Conservation (phyloP, 2,888 invertebrate genomes). For the Lasioglossum morio region DNA sequence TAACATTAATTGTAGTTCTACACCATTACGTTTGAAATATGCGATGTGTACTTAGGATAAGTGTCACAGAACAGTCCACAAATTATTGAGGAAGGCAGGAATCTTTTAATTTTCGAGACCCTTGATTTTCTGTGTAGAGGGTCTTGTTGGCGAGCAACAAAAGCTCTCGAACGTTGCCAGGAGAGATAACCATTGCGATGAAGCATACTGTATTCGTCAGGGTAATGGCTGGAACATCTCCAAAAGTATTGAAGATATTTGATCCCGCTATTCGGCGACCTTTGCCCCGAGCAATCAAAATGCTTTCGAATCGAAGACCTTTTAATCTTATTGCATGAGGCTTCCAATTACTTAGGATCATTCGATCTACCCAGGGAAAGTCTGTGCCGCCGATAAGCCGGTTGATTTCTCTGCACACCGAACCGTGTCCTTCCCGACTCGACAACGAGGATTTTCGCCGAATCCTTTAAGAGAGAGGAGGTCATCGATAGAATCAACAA, state of each 20-base stretch:
- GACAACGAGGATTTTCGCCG: neutral
- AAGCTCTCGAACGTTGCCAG: neutral
- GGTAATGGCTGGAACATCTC: constrained; percentile 28
- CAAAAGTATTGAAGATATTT: constrained; percentile 32
- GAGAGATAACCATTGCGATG: neutral
- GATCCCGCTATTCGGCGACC: constrained; percentile 31
- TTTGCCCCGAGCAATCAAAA: constrained; percentile 20
- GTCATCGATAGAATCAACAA: neutral
- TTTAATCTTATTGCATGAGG: constrained; percentile 34
- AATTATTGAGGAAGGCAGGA: neutral
- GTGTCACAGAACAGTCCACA: neutral
- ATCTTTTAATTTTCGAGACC: neutral
- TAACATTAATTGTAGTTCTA: too few species aligned
- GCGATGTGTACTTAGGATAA: too few species aligned
- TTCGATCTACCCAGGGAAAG: neutral
- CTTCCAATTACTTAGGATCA: constrained; percentile 39
- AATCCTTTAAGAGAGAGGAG: neutral
- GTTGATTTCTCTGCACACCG: neutral
- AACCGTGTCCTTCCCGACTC: neutral
- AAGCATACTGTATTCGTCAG: constrained; percentile 6
- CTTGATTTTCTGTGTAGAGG: neutral
- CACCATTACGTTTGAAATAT: too few species aligned
- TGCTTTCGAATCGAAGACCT: constrained; percentile 13
- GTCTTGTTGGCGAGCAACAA: neutral
- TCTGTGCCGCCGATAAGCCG: neutral